Evolutionary conservation across 1,140 invertebrate species (phyloP), one percentile per base, ranked within the genome.

Genomic region (Plectrocnemia conspersa): DNA sequence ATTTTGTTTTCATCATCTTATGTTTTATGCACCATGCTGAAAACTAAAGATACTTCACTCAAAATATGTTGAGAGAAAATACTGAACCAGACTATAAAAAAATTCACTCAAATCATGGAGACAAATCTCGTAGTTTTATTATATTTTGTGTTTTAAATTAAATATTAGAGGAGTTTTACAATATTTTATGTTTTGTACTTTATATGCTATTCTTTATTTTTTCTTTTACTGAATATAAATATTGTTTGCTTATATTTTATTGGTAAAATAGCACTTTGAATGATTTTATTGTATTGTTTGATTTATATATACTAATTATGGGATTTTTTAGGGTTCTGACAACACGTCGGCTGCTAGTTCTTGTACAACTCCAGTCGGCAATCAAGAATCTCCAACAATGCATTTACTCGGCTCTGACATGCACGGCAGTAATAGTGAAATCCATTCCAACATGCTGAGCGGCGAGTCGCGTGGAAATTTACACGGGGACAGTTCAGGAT

Each of bases 281-380:
- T n/a, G n/a, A n/a, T n/a, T n/a, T n/a, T n/a, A 38, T n/a, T 7
- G 5, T 38, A 7, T 38, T 7, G 5, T 6, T 38, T 6, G 7
- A 38, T 38, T n/a, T 7, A 15, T 38, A 38, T 7, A 38, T 7
- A 38, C 16, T 38, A 6, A 9, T 38, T 38, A 7, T 6, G 16
- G 7, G 7, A 35, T 21, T n/a, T 56, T 48, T n/a, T 62, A 75
- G 73, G 70, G 69, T 57, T 74, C 71, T 1, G 73, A 75, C 58
- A 74, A 69, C 56, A 71, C 72, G 57, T 73, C 71, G 59, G 69
- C 72, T 2, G 72, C 67, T 59, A 74, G 72, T 62, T 71, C 73
- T 56, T 70, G 71, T 50, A 64, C 68, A 0, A 68, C 68, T 3
- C 68, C 70, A 9, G 67, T 68, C 23, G 61, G 56, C 2, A 42